These are phyloP conservation scores for Alca torda DNA, from an alignment of 2,797 vertebrate species.

Conservation along the genomic window DNA sequence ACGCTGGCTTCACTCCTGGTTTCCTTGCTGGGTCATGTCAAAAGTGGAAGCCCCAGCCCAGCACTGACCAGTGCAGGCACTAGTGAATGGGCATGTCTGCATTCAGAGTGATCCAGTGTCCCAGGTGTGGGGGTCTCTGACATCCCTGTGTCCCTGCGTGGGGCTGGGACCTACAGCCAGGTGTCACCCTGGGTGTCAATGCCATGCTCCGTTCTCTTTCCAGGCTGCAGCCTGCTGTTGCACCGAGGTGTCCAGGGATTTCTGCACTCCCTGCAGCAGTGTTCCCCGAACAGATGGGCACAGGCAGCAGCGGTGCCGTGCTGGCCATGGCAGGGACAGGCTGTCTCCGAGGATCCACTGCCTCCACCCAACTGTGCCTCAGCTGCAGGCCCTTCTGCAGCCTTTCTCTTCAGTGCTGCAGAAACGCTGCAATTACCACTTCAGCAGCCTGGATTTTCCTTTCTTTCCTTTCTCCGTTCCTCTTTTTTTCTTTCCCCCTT, in stretches of 20 bases:
- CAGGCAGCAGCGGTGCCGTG: background rate
- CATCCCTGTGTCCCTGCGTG: background rate
- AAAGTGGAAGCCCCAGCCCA: background rate
- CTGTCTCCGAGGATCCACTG: background rate
- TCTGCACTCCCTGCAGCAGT: background rate
- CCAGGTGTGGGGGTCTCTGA: too few species aligned
- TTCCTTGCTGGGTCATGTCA: background rate
- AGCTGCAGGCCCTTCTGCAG: background rate
- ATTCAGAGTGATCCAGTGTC: background rate
- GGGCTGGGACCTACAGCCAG: background rate
- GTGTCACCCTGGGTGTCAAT: background rate
- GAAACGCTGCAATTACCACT: background rate
- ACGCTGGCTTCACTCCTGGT: background rate
- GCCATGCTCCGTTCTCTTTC: background rate
- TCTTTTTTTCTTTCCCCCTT: too few species aligned
- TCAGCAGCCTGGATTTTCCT: background rate
- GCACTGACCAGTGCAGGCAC: background rate
- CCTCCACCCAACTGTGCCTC: background rate
- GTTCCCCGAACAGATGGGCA: background rate
- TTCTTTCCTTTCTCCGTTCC: background rate
- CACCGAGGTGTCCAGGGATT: background rate
- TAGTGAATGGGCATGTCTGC: background rate
- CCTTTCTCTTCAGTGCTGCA: background rate
- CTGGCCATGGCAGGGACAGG: accelerated
- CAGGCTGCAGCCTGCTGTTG: background rate